Evolutionary conservation across 2,888 invertebrate species (phyloP), one percentile per base, ranked within the genome.

Genomic region (Bugula neritina): DNA sequence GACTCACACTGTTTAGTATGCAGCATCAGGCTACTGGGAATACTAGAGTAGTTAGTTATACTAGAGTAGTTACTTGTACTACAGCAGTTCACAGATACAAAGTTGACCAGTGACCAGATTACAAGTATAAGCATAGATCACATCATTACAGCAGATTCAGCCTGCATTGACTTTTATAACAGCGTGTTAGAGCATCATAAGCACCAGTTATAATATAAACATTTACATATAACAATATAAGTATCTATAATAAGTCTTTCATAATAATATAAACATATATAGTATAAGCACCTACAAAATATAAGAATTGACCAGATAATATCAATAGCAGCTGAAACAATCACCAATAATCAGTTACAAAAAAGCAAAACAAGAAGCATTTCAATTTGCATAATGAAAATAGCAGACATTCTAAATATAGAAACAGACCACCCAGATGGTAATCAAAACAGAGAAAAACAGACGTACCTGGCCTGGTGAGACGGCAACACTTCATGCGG

Each of bases 401-500:
- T 21, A 52, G 21, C 52, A 52, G 10, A 52, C 52, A 52, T 10
- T 17, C 52, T 52, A 52, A 21, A 52, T 10, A 52, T 10, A 52
- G 21, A 52, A n/a, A n/a, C n/a, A n/a, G n/a, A n/a, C n/a, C n/a
- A n/a, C n/a, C n/a, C n/a, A n/a, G n/a, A n/a, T n/a, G n/a, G n/a
- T n/a, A n/a, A n/a, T 10, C 21, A n/a, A 17, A 10, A 43, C 43
- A 43, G 43, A 17, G 43, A 35, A 10, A 29, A n/a, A n/a, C 27
- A 69, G 17, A 29, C 63, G 5, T 77, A 87, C 87, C 88, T 86
- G n/a, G 94, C 94, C 80, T 89, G 89, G 82, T 88, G 92, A 0
- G 96, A 91, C 0, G 96, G 95, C 83, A 94, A 92, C 0, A 98
- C 97, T 86, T 97, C 97, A 82, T 97, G 97, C 0, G 97, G 97